These are phyloP conservation scores for Autographa gamma DNA, from an alignment of 2,888 invertebrate genomes.

Conservation along the genomic window DNA sequence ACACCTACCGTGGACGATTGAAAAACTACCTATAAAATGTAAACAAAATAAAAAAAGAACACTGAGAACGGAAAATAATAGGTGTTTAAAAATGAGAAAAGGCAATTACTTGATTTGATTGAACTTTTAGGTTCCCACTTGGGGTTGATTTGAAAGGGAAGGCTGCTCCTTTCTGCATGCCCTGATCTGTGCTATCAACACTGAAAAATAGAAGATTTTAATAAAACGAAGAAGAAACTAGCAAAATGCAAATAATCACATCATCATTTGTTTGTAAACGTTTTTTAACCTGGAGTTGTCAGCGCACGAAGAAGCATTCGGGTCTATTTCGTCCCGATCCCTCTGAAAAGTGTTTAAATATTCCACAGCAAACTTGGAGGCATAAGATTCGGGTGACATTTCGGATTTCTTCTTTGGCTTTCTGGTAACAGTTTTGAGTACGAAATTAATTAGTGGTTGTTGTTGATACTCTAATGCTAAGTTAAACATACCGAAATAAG, in stretches of 20 bases:
- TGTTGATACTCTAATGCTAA: slow-evolving; percentile 1
- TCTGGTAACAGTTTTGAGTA: slow-evolving; percentile 53
- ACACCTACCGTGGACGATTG: slow-evolving; percentile 92
- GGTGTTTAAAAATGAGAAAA: not conserved
- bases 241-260: not conserved
- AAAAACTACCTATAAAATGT: slow-evolving; percentile 89
- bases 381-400: slow-evolving; percentile 74
- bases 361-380: slow-evolving; percentile 71
- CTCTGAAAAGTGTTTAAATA: slow-evolving; percentile 65
- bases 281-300: slow-evolving; percentile 78
- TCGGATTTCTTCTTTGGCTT: slow-evolving; percentile 74
- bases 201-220: slow-evolving; percentile 59
- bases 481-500: not conserved
- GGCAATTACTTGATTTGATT: slow-evolving; percentile 90
- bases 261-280: not conserved
- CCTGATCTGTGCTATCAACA: slow-evolving; percentile 72
- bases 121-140: slow-evolving; percentile 92
- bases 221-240: not conserved
- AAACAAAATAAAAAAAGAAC: slow-evolving; percentile 7
- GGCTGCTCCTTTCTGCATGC: slow-evolving; percentile 70
- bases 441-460: not conserved
- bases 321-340: slow-evolving; percentile 59
- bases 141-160: slow-evolving; percentile 92
- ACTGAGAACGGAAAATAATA: not conserved
- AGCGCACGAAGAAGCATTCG: slow-evolving; percentile 70